Evolutionary conservation across 2,888 invertebrate species (phyloP), one percentile per base, ranked within the genome.

Genomic region (Automeris io): DNA sequence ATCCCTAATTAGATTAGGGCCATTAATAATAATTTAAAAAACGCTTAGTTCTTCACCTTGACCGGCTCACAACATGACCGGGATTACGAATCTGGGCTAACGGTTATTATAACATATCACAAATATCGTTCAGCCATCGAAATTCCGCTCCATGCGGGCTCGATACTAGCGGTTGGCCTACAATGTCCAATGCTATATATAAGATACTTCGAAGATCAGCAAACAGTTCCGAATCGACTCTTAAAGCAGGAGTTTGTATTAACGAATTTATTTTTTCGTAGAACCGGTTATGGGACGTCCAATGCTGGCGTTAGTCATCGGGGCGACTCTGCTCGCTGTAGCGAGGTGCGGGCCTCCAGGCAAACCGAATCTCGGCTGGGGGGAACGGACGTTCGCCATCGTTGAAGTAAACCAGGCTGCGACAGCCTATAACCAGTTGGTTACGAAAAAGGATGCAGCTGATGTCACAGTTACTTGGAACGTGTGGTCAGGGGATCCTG

Each of bases 131-230:
- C 13, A 29, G 29, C 13, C 29, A 16, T 29, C 13, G n/a, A 29
- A 16, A 16, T 16, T 16, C 16, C 8, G 16, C 16, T 4, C 29
- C 16, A 76, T 73, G 70, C 77, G 70, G 73, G 73, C 71, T 66
- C 61, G 71, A 57, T 59, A 63, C 54, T 80, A 83, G 81, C 86
- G 86, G 86, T 83, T 82, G 85, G 68, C 86, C 85, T 80, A 86
- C 82, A 65, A 73, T 76, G 61, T 64, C 47, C 59, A 40, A 53
- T 57, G 49, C 65, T 82, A 86, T 86, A 86, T 83, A 86, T 76
- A 74, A 72, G 75, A 78, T 67, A 71, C 65, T 63, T 48, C 52
- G 18, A 49, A 55, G 66, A 62, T 73, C 61, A 70, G 70, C 51
- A 60, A 65, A 71, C 80, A 86, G 85, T 86, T 58, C 54, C 56